Conservation (phyloP, 1,140 invertebrate species). For the Drosophila dunni region DNA sequence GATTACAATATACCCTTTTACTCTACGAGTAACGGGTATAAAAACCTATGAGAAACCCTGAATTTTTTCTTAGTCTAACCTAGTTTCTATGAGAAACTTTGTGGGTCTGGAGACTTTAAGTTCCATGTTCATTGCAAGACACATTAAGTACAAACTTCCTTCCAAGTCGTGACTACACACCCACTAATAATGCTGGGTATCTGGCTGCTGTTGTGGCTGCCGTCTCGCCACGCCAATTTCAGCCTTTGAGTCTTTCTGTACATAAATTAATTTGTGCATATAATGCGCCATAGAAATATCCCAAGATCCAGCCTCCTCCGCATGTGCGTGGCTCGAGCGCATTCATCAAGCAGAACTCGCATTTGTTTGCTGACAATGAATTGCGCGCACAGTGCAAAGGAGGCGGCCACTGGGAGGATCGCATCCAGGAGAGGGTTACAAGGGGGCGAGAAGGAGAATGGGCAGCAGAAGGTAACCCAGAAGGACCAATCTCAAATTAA, state of each 20-base stretch:
- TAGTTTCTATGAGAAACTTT: too few species aligned
- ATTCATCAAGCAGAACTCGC: conserved; percentile 75
- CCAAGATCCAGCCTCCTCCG: conserved; percentile 31
- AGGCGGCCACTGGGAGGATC: neutral
- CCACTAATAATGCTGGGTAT: neutral
- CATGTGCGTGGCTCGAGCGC: conserved; percentile 71
- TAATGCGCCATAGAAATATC: conserved; percentile 74
- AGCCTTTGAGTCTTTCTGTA: conserved; percentile 27
- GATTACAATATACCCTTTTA: too few species aligned
- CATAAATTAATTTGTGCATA: conserved; percentile 82
- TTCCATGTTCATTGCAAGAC: too few species aligned
- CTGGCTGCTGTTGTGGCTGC: neutral
- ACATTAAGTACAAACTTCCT: too few species aligned
- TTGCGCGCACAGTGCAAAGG: conserved; percentile 57
- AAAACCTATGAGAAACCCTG: too few species aligned
- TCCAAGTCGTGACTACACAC: neutral
- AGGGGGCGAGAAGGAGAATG: neutral
- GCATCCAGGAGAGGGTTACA: neutral
- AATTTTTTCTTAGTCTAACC: too few species aligned
- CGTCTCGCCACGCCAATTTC: conserved; percentile 29
- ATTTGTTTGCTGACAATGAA: conserved; percentile 84
- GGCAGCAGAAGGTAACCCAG: neutral
- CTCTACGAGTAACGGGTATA: too few species aligned
- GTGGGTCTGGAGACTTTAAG: too few species aligned
- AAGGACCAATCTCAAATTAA: conserved; percentile 64